phyloP scores from a whole-genome alignment of 2,797 vertebrate genomes.

The Vespertilio murinus region DNA sequence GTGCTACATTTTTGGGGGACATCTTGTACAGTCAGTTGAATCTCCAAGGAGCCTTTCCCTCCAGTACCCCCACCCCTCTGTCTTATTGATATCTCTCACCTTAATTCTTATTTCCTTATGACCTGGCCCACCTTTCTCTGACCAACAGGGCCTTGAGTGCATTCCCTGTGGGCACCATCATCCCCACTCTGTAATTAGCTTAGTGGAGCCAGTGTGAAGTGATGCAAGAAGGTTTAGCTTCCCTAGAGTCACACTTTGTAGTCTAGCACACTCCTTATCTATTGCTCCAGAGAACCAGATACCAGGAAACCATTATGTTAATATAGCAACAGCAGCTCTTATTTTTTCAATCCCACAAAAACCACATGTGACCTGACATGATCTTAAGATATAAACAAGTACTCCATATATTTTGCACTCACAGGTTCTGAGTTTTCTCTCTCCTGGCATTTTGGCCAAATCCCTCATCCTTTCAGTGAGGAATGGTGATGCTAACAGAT shows the following conservation, averaged over 20 bases:
- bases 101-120: slow-evolving; percentile 9
- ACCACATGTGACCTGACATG: slow-evolving; percentile 70
- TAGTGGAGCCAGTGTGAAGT: slow-evolving; percentile 63
- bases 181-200: slow-evolving; percentile 67
- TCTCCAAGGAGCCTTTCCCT: not conserved
- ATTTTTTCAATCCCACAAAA: slow-evolving; percentile 69
- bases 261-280: slow-evolving; percentile 47
- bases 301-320: slow-evolving; percentile 77
- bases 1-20: too few relatives aligned
- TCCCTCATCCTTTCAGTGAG: not conserved
- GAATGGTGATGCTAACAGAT: not conserved
- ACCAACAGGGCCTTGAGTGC: slow-evolving; percentile 29
- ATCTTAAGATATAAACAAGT: slow-evolving; percentile 74
- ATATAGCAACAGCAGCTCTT: slow-evolving; percentile 67
- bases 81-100: not conserved
- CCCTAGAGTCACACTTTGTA: slow-evolving; percentile 62
- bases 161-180: slow-evolving; percentile 65
- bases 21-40: not conserved
- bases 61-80: fast-evolving
- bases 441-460: slow-evolving; percentile 35
- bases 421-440: not conserved
- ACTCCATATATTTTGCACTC: slow-evolving; percentile 8
- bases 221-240: slow-evolving; percentile 72
- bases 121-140: slow-evolving; percentile 60
- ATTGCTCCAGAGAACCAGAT: slow-evolving; percentile 73